Evolutionary conservation across 1,140 invertebrate species (phyloP), one percentile per base, ranked within the genome.

Genomic region (Aphaenogaster rudis): DNA sequence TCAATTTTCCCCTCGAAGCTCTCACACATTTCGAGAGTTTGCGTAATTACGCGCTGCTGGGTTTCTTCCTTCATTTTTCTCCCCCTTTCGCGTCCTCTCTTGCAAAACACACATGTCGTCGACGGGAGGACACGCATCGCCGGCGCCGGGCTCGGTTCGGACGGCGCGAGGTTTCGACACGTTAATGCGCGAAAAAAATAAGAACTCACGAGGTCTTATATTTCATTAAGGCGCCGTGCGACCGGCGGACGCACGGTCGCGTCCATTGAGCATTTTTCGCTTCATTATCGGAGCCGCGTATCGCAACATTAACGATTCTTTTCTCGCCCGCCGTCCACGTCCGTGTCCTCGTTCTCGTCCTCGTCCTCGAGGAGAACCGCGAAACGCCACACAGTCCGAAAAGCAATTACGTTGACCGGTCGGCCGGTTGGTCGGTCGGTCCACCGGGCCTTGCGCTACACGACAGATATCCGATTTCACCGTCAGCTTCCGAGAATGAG

Each of bases 391-490:
- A 90, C 89, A 90, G 88, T 90, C 89, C 89, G 86, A 86, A 89
- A 90, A 90, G 88, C 89, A 90, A 90, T 90, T 90, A 90, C 69
- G 88, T 85, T 90, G 89, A 90, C 88, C 79, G 74, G 85, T 87
- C 64, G 69, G 45, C 5, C 48, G 59, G 33, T 59, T 45, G 77
- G 79, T 28, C 39, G 52, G 54, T 61, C 57, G 66, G 82, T 86
- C 64, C 61, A 81, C 52, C 33, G 67, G 86, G 61, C 52, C 36
- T 71, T 21, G n/a, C 86, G 57, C 64, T 90, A 90, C 89, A 91
- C 90, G 90, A 91, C 90, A 91, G 90, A 91, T 91, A 91, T 91
- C 90, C 90, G 90, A 91, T 91, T 91, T 91, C 90, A 91, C 71
- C 90, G 90, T 91, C 90, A 91, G 90, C 90, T 91, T 91, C 90